Percentiles rank a stretch among this genome's conserved stretches.
These are phyloP conservation scores for Athrips mouffetella DNA, from an alignment of 2,888 invertebrate genomes.

Conservation along the genomic window DNA sequence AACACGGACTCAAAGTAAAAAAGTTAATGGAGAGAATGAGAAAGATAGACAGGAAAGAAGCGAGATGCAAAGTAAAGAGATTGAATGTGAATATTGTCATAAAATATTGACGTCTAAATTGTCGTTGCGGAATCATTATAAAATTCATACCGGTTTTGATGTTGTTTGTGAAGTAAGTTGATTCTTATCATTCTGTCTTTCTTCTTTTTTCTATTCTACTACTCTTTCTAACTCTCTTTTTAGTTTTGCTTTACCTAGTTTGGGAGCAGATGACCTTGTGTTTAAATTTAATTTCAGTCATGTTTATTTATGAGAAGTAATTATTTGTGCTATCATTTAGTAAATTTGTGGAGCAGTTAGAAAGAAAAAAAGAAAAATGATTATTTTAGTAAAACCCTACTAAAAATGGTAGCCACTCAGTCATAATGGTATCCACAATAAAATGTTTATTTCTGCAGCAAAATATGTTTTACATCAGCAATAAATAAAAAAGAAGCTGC, in stretches of 20 bases:
- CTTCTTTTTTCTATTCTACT: too few relatives aligned
- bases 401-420: too few relatives aligned
- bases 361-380: background rate
- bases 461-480: too few relatives aligned
- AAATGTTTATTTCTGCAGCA: too few relatives aligned
- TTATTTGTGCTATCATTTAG: background rate
- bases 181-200: background rate
- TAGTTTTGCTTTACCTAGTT: too few relatives aligned
- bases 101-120: constrained; percentile 61
- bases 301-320: background rate
- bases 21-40: constrained; percentile 27
- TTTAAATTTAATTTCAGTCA: background rate
- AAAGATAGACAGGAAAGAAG: too few relatives aligned
- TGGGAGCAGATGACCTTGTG: background rate
- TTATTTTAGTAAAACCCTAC: too few relatives aligned
- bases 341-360: background rate
- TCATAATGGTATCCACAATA: too few relatives aligned
- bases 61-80: constrained; percentile 44
- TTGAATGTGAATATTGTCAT: constrained; percentile 65
- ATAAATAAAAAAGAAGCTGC: too few relatives aligned
- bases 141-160: constrained; percentile 68
- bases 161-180: constrained; percentile 50
- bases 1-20: constrained; percentile 13
- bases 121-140: constrained; percentile 63
- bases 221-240: too few relatives aligned